Conservation (phyloP, 2,797 vertebrate species). For the Lepus townsendii region DNA sequence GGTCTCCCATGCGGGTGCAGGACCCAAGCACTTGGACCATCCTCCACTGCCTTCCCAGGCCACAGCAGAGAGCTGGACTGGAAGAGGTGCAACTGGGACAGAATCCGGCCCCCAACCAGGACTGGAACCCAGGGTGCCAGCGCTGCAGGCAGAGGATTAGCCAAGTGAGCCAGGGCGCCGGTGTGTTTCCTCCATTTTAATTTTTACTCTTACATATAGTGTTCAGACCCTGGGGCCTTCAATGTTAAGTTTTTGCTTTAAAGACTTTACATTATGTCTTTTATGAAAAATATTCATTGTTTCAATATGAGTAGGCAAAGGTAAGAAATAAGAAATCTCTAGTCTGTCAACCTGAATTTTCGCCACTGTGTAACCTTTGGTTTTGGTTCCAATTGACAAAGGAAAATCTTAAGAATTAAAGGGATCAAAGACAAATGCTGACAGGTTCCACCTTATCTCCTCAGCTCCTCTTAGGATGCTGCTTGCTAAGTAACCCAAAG, state of each 20-base stretch:
- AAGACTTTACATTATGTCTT: not conserved
- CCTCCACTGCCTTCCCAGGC: no score
- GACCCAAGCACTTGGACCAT: no score
- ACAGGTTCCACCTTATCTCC: not conserved
- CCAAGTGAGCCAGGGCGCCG: no score
- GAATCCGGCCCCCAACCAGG: no score
- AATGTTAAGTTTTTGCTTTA: conserved; percentile 39
- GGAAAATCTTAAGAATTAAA: conserved; percentile 36
- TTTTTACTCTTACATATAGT: not conserved
- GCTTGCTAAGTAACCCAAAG: not conserved
- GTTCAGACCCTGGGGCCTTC: not conserved
- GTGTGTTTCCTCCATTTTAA: not conserved
- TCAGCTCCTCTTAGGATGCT: not conserved
- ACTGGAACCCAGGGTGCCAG: no score
- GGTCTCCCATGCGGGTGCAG: no score
- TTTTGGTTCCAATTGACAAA: not conserved
- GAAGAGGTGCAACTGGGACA: no score
- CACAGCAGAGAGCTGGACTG: no score
- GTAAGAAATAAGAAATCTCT: not conserved
- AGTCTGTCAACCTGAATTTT: conserved; percentile 12
- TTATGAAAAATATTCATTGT: not conserved
- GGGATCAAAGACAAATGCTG: not conserved
- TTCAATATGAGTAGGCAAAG: not conserved
- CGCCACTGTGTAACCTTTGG: not conserved
- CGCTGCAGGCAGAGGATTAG: no score